Percentiles rank a stretch among this genome's conserved stretches.
These are phyloP conservation scores for Scatophagus argus DNA, from an alignment of 2,113 vertebrate species.

Conservation along the genomic window DNA sequence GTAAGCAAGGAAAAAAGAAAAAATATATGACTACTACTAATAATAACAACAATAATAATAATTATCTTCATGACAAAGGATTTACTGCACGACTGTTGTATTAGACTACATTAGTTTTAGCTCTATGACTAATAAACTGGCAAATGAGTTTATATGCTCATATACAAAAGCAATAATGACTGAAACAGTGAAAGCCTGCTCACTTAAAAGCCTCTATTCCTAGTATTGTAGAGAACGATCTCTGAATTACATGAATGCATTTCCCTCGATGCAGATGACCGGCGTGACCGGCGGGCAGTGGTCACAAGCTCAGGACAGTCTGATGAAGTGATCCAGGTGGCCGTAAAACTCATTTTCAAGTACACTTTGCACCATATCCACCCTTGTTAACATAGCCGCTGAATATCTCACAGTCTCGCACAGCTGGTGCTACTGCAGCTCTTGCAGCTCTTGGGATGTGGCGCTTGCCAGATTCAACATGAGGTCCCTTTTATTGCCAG, in stretches of 20 bases:
- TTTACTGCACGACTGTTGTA: too few relatives aligned
- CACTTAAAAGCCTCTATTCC: neutral
- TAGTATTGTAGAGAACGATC: neutral
- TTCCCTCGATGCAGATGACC: slow-evolving; percentile 6
- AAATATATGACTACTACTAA: too few relatives aligned
- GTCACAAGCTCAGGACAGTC: slow-evolving; percentile 3
- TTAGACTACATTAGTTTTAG: too few relatives aligned
- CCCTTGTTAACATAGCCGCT: slow-evolving; percentile 62
- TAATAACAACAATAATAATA: too few relatives aligned
- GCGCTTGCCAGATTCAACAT: slow-evolving; percentile 69
- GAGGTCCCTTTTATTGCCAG: slow-evolving; percentile 60
- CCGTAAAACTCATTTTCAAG: slow-evolving; percentile 34
- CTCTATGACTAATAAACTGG: too few relatives aligned
- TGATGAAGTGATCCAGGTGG: slow-evolving; percentile 32
- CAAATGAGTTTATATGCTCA: too few relatives aligned
- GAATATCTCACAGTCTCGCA: slow-evolving; percentile 58
- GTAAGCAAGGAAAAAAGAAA: neutral
- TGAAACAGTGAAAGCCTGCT: too few relatives aligned
- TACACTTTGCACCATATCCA: slow-evolving; percentile 55
- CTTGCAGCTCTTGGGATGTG: slow-evolving; percentile 58
- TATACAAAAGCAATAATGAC: too few relatives aligned
- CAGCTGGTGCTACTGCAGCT: slow-evolving; percentile 68
- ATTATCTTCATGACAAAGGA: too few relatives aligned
- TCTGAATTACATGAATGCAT: slow-evolving; percentile 18
- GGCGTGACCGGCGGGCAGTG: neutral